These are phyloP conservation scores for Smithornis capensis DNA, from an alignment of 2,113 vertebrate genomes.

Conservation along the genomic window DNA sequence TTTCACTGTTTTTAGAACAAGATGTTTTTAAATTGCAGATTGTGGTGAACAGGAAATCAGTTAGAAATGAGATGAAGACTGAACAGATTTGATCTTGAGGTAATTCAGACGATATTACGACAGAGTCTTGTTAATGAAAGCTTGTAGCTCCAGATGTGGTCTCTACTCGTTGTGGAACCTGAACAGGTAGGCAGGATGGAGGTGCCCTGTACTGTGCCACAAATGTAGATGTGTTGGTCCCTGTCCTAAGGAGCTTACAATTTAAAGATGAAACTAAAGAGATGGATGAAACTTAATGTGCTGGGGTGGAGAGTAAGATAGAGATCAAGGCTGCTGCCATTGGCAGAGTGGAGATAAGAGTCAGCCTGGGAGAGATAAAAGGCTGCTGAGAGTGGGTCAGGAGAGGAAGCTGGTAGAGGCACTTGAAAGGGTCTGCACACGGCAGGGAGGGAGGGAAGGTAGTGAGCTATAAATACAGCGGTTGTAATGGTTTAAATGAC, in stretches of 20 bases:
- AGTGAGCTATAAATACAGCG: constrained; percentile 24
- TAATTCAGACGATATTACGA: background rate
- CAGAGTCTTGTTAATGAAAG: background rate
- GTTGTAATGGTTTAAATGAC: constrained; percentile 24
- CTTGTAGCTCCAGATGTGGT: background rate
- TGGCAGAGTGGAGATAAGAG: constrained; percentile 24
- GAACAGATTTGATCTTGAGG: background rate
- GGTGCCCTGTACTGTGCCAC: background rate
- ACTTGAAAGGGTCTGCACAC: background rate
- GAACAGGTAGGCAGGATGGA: background rate
- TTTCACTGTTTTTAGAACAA: background rate
- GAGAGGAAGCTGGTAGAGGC: background rate
- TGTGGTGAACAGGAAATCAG: background rate
- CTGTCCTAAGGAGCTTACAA: background rate
- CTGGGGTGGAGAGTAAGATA: constrained; percentile 15
- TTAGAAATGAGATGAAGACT: background rate
- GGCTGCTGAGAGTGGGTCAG: background rate
- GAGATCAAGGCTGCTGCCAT: constrained; percentile 33
- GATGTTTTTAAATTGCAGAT: background rate
- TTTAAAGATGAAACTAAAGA: constrained; percentile 12
- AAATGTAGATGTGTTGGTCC: background rate
- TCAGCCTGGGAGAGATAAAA: background rate
- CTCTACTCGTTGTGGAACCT: background rate
- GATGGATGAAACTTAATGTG: constrained; percentile 29
- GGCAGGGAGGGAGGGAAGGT: background rate